Base-by-base conservation (phyloP, 1,140 invertebrate genomes). In the Drosophila murphyi region DNA sequence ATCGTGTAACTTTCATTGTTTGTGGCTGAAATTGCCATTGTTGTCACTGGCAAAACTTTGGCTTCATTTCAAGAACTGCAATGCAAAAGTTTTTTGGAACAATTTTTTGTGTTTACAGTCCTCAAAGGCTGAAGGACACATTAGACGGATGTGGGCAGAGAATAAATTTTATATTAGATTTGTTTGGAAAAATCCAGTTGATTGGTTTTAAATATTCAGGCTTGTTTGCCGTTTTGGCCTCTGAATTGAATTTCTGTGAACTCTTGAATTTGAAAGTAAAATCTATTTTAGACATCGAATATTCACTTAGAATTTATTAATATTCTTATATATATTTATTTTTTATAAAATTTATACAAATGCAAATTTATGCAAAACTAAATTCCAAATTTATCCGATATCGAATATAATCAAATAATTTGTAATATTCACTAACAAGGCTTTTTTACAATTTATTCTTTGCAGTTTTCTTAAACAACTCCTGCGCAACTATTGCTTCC, bases 401-500 rank as follows among this genome's bases (percentile, higher is more conserved):
- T 20, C 20, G 20, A 20, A 20, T 20, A 20, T 20, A 20, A 20
- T 20, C 20, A 20, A 20, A 20, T 20, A 20, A 20, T 20, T 20
- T 20, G 20, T 20, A 20, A 20, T 20, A 20, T 20, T 20, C 20
- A 52, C 6, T 60, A 34, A 6, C 12, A 37, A 31, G 2, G n/a
- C 5, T 31, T 32, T 31, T 10, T 35, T 28, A 61, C 62, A 1
- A 32, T 43, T 32, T 52, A 2, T 71, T 31, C 35, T 0, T 80
- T 83, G 5, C 68, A 83, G 80, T 34, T 72, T 63, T 41, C 20
- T n/a, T 51, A 3, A 57, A 54, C 50, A 41, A 64, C 50, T 68
- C 76, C 55, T 69, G 76, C 73, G 76, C 73, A 71, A 78, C 65
- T 34, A 80, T 63, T 76, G 80, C 80, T 83, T 83, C 80, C 80